Evolutionary conservation across 2,888 invertebrate genomes (phyloP), one percentile per base, ranked within the genome.

Genomic region (Drosophila affinis): DNA sequence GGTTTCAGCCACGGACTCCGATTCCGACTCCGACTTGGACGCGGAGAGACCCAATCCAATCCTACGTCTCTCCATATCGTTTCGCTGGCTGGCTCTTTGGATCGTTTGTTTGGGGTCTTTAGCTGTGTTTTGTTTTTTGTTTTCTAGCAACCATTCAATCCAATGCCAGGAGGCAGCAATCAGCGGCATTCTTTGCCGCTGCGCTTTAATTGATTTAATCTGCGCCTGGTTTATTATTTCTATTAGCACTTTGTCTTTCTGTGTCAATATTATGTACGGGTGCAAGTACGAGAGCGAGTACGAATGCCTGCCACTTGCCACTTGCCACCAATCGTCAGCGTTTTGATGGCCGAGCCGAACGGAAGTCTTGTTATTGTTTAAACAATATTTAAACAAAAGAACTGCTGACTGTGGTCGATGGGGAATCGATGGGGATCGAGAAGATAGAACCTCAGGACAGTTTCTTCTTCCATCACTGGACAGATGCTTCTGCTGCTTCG

Each of bases 191-290:
- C 74, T 76, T 70, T 9, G 29, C 32, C 14, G 46, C 32, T 17
- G 17, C 18, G 61, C 67, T 72, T 77, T 87, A 88, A 85, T 85
- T 88, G 87, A 87, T 85, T 85, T 87, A 87, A 85, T 88, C 79
- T 81, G 81, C 72, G 71, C 49, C 73, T 87, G 81, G 74, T 78
- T 82, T 87, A 80, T 86, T 88, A 81, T 87, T 88, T 77, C 79
- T 71, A 71, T 77, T 74, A 71, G 79, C 84, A 88, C 82, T 80
- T 87, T 83, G 78, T 87, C 75, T 76, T 82, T 82, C 71, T 79
- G 88, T 83, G 88, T 80, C 83, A 82, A 84, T 79, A 74, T 77
- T 62, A 75, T 78, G 86, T 39, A 7, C 39, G 39, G 7, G 14
- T 39, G 7, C 39, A 2, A 39, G 14, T 39, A 7, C 14, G 2